phyloP scores from a whole-genome alignment of 2,113 vertebrate species.

The Toxotes jaculatrix region DNA sequence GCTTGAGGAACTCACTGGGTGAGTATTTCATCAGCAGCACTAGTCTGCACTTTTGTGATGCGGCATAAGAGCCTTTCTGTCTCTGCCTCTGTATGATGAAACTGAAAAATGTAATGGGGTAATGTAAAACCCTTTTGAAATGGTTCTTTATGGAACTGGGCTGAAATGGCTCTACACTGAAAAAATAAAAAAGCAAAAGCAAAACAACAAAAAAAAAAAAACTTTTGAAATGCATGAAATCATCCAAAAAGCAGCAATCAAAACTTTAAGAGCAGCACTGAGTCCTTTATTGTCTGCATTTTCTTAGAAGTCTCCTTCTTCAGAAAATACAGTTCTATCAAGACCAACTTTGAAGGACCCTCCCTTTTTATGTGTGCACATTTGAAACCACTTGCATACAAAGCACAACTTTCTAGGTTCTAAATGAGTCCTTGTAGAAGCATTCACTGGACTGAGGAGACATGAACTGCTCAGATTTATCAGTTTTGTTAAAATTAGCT shows the following conservation, averaged over 20 bases:
- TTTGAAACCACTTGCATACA: slow-evolving; percentile 27
- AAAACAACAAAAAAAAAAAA: background rate
- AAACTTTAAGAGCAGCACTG: background rate
- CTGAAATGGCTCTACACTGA: slow-evolving; percentile 28
- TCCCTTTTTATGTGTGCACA: background rate
- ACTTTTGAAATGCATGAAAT: slow-evolving; percentile 19
- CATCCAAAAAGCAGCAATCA: slow-evolving; percentile 18
- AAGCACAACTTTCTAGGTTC: background rate
- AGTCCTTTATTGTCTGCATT: slow-evolving; percentile 8
- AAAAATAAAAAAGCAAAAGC: background rate
- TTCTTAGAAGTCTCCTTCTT: background rate
- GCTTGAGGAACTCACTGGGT: background rate
- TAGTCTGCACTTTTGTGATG: slow-evolving; percentile 47
- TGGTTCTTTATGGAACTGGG: slow-evolving; percentile 49
- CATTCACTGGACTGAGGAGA: slow-evolving; percentile 9
- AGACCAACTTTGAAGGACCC: background rate
- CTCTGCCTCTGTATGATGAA: slow-evolving; percentile 44
- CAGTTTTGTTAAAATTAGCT: slow-evolving; percentile 9
- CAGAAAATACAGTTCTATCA: background rate
- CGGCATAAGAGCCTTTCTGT: slow-evolving; percentile 60
- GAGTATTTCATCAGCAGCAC: slow-evolving; percentile 45
- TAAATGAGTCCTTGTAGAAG: slow-evolving; percentile 12
- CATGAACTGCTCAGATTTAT: slow-evolving; percentile 25
- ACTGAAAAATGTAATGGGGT: slow-evolving; percentile 59
- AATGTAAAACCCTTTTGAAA: slow-evolving; percentile 63